Percentiles rank a stretch among this genome's conserved stretches.
Conservation (phyloP, 2,113 vertebrate genomes). For the Rhynchomys soricoides region DNA sequence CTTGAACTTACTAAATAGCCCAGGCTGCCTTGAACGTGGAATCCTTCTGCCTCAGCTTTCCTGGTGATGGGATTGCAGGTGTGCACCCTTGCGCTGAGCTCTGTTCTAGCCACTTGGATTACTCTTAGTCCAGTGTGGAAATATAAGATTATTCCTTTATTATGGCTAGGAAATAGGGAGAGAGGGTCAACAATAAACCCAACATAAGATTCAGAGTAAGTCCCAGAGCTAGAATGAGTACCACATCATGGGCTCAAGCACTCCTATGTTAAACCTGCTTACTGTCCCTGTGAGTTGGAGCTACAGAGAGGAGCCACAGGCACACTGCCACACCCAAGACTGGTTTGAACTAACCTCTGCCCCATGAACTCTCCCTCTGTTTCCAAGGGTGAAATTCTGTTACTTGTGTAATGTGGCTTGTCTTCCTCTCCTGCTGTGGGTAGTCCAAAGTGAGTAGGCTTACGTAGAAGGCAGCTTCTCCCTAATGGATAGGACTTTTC, state of each 20-base stretch:
- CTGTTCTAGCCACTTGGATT: neutral
- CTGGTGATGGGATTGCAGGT: neutral
- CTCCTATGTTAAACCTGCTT: neutral
- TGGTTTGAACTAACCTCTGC: neutral
- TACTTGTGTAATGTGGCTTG: neutral
- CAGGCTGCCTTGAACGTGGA: neutral
- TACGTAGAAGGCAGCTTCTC: neutral
- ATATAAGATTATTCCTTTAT: neutral
- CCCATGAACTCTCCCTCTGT: fast-evolving
- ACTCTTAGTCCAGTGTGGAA: neutral
- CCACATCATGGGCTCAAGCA: fast-evolving
- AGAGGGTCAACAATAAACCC: neutral
- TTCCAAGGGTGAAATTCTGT: neutral
- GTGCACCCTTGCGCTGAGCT: neutral
- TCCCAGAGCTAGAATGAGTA: neutral
- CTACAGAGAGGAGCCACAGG: fast-evolving
- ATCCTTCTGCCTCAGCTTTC: neutral
- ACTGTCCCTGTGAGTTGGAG: fast-evolving
- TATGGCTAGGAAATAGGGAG: neutral
- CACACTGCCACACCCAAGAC: neutral
- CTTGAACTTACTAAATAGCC: neutral
- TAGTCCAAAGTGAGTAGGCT: neutral
- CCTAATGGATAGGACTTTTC: fast-evolving
- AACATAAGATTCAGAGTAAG: neutral
- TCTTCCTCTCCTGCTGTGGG: neutral